Evolutionary conservation across 2,888 invertebrate genomes (phyloP), one percentile per base, ranked within the genome.

Genomic region (Campoletis raptor): DNA sequence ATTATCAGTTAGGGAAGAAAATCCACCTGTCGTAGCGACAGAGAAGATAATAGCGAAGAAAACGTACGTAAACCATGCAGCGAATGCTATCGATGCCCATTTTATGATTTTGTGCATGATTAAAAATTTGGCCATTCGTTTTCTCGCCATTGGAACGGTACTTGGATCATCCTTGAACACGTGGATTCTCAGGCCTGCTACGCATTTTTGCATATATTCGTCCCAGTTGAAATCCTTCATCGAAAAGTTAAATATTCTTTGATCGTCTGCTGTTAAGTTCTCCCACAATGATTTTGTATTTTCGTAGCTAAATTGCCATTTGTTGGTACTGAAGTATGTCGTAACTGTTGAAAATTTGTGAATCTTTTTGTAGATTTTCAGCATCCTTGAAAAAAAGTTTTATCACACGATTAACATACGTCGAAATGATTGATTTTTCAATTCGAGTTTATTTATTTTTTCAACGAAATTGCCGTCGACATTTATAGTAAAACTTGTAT

Each of bases 141-240:
- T 92, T 78, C 87, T 85, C 0, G 92, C 93, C 8, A 87, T 82
- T n/a, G 91, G 89, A 76, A 93, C 81, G 10, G 89, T 93, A 66
- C 88, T 89, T 0, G 89, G 90, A 37, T 95, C 94, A 83, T 96
- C 95, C 87, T 95, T 95, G 78, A 95, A 93, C 45, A 95, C 91
- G 89, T 94, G 95, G 24, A 93, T 88, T 74, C 95, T 94, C 79
- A 95, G 91, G 37, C 96, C 96, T 77, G 93, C 90, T 6, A 95
- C 92, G 88, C 95, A 95, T 85, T 94, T 94, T 88, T 94, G 91
- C 88, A 95, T 92, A 89, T 95, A 96, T 15, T 92, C 91, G 1
- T 93, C 91, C 96, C 96, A 96, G 88, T 95, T 90, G 69, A 96
- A 93, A 85, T 94, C 89, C 15, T 92, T 91, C 89, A 95, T 93